Conservation (phyloP, 2,888 invertebrate species). For the Antheraea assamensis region DNA sequence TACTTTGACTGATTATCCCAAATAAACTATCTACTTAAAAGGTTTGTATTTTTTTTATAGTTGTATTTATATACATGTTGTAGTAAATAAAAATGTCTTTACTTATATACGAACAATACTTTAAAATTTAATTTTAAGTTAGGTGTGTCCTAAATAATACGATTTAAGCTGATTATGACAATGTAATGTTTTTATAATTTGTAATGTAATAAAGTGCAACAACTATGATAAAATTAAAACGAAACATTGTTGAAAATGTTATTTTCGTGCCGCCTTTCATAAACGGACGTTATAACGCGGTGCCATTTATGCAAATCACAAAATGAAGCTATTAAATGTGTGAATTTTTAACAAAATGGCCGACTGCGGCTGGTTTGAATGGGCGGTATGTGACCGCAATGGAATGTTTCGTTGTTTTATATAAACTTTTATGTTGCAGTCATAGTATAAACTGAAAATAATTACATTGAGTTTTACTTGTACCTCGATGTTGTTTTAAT, state of each 20-base stretch:
- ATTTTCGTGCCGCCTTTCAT: conserved; percentile 24
- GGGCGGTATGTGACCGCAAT: conserved; percentile 58
- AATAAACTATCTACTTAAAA: neutral
- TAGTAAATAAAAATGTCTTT: neutral
- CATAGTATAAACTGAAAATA: neutral
- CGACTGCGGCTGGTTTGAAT: conserved; percentile 27
- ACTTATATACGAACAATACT: too few relatives aligned
- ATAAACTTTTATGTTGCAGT: conserved; percentile 3
- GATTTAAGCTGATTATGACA: neutral
- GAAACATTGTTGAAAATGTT: neutral
- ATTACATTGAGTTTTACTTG: neutral
- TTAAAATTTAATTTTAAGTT: too few relatives aligned
- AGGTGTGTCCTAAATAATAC: too few relatives aligned
- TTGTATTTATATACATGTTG: neutral
- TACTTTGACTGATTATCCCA: neutral
- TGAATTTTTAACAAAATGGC: conserved; percentile 45
- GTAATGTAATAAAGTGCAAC: neutral
- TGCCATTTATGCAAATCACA: conserved; percentile 45
- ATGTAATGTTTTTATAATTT: neutral
- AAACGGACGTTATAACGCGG: conserved; percentile 31
- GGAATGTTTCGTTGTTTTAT: conserved; percentile 39
- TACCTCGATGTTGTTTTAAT: neutral
- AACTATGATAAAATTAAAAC: neutral
- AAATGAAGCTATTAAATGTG: conserved; percentile 49
- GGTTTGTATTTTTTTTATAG: neutral